These are phyloP conservation scores for Tyria jacobaeae DNA, from an alignment of 2,888 invertebrate genomes.

Conservation along the genomic window DNA sequence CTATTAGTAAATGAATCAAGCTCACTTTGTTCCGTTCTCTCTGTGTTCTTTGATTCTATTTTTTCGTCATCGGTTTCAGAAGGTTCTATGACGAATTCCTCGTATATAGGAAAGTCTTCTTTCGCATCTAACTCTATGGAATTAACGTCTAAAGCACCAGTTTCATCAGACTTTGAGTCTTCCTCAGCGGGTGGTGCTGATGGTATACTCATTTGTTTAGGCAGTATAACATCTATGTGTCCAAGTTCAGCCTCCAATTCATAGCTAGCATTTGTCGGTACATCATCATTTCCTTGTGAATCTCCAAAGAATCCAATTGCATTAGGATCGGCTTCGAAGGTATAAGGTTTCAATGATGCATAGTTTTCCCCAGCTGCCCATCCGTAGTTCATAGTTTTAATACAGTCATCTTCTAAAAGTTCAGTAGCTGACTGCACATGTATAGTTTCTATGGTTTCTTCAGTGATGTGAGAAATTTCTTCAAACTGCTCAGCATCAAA, in stretches of 20 bases:
- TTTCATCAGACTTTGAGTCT: conserved; percentile 73
- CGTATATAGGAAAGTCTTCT: conserved; percentile 75
- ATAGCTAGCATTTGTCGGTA: conserved; percentile 70
- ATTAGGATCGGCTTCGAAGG: conserved; percentile 57
- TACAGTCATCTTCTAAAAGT: conserved; percentile 57
- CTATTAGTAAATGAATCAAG: conserved; percentile 75
- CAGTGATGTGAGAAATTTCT: conserved; percentile 70
- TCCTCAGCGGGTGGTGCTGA: conserved; percentile 73
- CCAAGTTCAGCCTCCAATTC: conserved; percentile 73
- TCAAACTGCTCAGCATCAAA: conserved; percentile 58
- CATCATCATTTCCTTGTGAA: conserved; percentile 64
- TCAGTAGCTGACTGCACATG: conserved; percentile 69
- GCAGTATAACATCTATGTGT: conserved; percentile 63
- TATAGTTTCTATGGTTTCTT: conserved; percentile 74
- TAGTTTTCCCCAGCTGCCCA: conserved; percentile 59
- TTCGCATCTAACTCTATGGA: conserved; percentile 81
- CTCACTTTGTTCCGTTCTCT: conserved; percentile 58
- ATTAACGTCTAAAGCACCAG: conserved; percentile 72
- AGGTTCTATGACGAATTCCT: conserved; percentile 77
- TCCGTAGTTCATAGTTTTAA: conserved; percentile 56
- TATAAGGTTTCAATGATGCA: conserved; percentile 37
- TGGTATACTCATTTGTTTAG: conserved; percentile 64
- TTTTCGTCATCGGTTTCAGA: conserved; percentile 77
- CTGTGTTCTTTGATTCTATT: conserved; percentile 64
- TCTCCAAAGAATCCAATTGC: conserved; percentile 64